Evolutionary conservation across 2,113 vertebrate species (phyloP), one percentile per base, ranked within the genome.

Genomic region (Mormoops blainvillei): DNA sequence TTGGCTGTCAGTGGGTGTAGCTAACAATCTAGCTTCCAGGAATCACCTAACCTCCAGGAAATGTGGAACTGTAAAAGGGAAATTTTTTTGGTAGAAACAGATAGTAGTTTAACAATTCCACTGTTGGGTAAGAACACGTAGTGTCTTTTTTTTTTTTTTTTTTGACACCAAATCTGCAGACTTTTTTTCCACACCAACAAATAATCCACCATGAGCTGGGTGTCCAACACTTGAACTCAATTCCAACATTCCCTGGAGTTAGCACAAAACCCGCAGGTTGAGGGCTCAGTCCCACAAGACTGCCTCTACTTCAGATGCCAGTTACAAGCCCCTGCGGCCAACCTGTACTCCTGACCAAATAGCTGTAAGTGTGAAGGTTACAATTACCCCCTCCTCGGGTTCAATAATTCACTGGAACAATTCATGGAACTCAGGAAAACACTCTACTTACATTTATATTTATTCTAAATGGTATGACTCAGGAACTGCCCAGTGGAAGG

Each of bases 51-150:
- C 13, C 80, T 1, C 4, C 89, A 45, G 16, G 56, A 82, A 97
- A 91, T 7, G 36, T 0, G 0, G 56, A 89, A 0, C 0, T 6
- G 0, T 7, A 7, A 16, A 65, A 52, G 52, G 2, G 56, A 92
- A 94, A 68, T 56, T n/a, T 38, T 56, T n/a, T 38, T 33, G 12
- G 28, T 41, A 78, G 63, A 65, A 91, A 78, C 22, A 78, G 41
- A 22, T 67, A 0, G 9, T 41, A 63, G 16, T 11, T n/a, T 1
- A 2, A 87, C 43, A 38, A 43, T 52, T 65, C 67, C 56, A 65
- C 36, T 0, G 45, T 67, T n/a, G 7, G 4, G 61, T 11, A 48
- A 43, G 28, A 91, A 83, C 19, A 1, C 0, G 2, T 43, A 52
- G 15, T 14, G 14, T 33, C 50, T 48, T 74, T 38, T 45, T 67